A percentile compares a stretch with the other conserved stretches of the same genome.
These are phyloP conservation scores for Dicyrtomina minuta DNA, from an alignment of 2,888 invertebrate genomes.

Conservation along the genomic window DNA sequence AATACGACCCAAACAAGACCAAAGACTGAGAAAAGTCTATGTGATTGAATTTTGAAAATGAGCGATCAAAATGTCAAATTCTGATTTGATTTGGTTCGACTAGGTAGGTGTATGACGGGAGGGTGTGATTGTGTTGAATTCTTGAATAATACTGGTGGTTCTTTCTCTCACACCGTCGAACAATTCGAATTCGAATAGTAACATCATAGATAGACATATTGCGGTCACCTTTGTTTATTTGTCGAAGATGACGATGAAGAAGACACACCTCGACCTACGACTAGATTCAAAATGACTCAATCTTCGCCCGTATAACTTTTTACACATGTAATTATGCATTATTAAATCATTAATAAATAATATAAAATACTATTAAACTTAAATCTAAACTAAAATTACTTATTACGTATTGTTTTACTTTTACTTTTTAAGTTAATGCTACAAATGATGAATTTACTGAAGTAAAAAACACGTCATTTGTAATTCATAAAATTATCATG, in stretches of 20 bases:
- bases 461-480: no score
- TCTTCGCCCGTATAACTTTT: slow-evolving; percentile 42
- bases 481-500: no score
- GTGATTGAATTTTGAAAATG: no score
- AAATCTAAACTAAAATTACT: no score
- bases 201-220: slow-evolving; percentile 4
- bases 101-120: background rate
- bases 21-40: no score
- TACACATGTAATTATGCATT: slow-evolving; percentile 6
- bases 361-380: background rate
- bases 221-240: slow-evolving; percentile 48
- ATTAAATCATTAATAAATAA: no score
- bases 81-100: no score
- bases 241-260: slow-evolving; percentile 44
- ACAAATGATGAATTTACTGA: no score
- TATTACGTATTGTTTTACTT: no score
- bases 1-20: slow-evolving; percentile 10
- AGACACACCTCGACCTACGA: slow-evolving; percentile 50
- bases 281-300: slow-evolving; percentile 53
- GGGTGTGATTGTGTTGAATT: background rate
- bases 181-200: slow-evolving; percentile 4
- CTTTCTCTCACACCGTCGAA: background rate
- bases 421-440: no score
- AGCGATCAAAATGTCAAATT: no score
- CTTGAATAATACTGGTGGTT: slow-evolving; percentile 19